Evolutionary conservation across 2,113 vertebrate genomes (phyloP), one percentile per base, ranked within the genome.

Genomic region (Calonectris borealis): DNA sequence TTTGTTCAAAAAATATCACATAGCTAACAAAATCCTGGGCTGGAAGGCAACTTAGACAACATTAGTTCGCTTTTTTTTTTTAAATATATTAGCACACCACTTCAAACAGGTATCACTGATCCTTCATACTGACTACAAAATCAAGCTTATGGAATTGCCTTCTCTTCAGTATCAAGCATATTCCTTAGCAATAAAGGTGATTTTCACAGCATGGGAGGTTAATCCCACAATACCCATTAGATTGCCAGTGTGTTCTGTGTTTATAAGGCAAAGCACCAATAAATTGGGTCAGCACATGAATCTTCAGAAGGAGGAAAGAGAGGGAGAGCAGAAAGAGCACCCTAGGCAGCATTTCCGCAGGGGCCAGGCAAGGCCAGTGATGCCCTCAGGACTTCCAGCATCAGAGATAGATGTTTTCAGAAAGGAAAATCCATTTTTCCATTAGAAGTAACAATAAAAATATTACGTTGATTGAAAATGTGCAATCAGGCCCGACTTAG

Each of bases 381-480:
- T 44, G 29, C 69, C 83, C 86, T 49, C 49, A 20, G 83, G n/a
- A 64, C 48, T 60, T 16, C 29, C 60, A 92, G 51, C 80, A 90
- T 51, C 83, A 44, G 0, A 55, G 48, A 20, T 3, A 26, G 76
- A 66, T 7, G 21, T 49, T 91, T 87, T 78, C 68, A 34, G 76
- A 71, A 71, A 86, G 71, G n/a, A 66, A 90, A 95, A 91, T 46
- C 40, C 84, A 87, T 92, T 94, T 97, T 97, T 82, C 89, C 86
- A 85, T 89, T 80, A 69, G 57, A 89, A 83, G 48, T 68, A 91
- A 95, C 94, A 93, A 95, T 81, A 87, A 83, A 95, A 89, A 95
- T 87, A 88, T 73, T 90, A 83, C 14, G 2, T 80, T 83, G 75
- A 96, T 90, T 95, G 93, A 94, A 95, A 95, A 13, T 36, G 87